These are phyloP conservation scores for Drosophila sucinea DNA, from an alignment of 1,140 invertebrate genomes.

Conservation along the genomic window DNA sequence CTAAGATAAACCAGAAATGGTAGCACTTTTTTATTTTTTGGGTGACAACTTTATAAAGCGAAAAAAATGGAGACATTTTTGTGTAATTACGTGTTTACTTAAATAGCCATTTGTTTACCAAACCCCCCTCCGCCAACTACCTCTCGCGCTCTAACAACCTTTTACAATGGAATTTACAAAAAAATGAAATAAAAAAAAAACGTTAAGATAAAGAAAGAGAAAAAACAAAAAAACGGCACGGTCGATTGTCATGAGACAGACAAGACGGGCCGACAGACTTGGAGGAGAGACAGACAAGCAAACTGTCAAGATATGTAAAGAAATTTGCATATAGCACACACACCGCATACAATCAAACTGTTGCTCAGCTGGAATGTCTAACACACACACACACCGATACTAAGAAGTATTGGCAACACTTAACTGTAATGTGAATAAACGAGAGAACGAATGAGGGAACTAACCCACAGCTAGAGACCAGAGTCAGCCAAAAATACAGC, in stretches of 20 bases:
- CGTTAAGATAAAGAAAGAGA: constrained; percentile 13
- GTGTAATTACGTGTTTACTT: constrained; percentile 74
- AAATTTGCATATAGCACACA: constrained; percentile 72
- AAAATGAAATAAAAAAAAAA: constrained; percentile 33
- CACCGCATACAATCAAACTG: constrained; percentile 39
- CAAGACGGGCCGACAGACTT: constrained; percentile 32
- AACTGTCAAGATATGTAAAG: constrained; percentile 60
- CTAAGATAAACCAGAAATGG: constrained; percentile 52
- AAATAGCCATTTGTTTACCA: constrained; percentile 59
- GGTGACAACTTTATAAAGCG: constrained; percentile 50
- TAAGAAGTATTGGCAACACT: constrained; percentile 34
- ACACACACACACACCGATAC: constrained; percentile 38
- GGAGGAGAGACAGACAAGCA: constrained; percentile 24
- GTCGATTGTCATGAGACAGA: constrained; percentile 66
- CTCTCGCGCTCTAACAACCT: not conserved
- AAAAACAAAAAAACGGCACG: constrained; percentile 47
- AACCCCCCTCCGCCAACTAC: constrained; percentile 14
- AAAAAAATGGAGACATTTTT: constrained; percentile 50
- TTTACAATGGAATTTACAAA: constrained; percentile 39
- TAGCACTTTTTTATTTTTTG: constrained; percentile 41
- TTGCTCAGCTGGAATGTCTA: constrained; percentile 72
- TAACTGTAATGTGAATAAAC: constrained; percentile 37
- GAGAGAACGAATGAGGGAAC: not conserved
- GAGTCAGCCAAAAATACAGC: constrained; percentile 20
- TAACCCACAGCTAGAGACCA: constrained; percentile 11